Evolutionary conservation across 2,888 invertebrate species (phyloP), one percentile per base, ranked within the genome.

Genomic region (Xanthostigma xanthostigma): DNA sequence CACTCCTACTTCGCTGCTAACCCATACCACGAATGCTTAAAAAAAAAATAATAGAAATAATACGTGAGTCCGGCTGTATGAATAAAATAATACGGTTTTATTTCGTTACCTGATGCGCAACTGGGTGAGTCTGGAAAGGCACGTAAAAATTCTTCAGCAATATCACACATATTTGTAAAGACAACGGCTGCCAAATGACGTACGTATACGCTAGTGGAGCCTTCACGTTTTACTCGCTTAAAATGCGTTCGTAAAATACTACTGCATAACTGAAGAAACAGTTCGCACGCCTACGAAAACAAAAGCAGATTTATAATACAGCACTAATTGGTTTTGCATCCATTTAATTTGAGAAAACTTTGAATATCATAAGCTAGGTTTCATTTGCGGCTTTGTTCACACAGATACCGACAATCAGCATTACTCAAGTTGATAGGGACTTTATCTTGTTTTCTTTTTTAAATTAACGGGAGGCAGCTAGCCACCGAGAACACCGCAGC

Each of bases 21-120:
- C 84, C 96, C 96, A 96, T 6, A 93, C 87, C 53, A 93, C 79
- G 55, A 94, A 83, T 48, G 83, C 86, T 81, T 64, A 38, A 64
- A 62, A 44, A 45, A 50, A 38, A 37, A 45, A 51, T 43, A 3
- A 8, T 36, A 27, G 35, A 50, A 9, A 35, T 39, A 38, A n/a
- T n/a, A n/a, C n/a, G n/a, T 6, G 27, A 27, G 27, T 27, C 6
- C n/a, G n/a, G n/a, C n/a, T n/a, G 6, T 27, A 6, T 27, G 27
- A 14, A 35, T 8, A 11, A n/a, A 17, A 36, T 12, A 48, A 5
- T 39, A 14, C 6, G 27, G 27, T 27, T 27, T 27, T 51, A 53
- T 44, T 41, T 37, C 59, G 63, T 63, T 65, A 84, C 84, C 81
- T 55, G 85, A 84, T 44, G 79, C 78, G 60, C 84, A 85, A 34